phyloP scores from a whole-genome alignment of 2,797 vertebrate genomes.

The Acipenser transmontanus region DNA sequence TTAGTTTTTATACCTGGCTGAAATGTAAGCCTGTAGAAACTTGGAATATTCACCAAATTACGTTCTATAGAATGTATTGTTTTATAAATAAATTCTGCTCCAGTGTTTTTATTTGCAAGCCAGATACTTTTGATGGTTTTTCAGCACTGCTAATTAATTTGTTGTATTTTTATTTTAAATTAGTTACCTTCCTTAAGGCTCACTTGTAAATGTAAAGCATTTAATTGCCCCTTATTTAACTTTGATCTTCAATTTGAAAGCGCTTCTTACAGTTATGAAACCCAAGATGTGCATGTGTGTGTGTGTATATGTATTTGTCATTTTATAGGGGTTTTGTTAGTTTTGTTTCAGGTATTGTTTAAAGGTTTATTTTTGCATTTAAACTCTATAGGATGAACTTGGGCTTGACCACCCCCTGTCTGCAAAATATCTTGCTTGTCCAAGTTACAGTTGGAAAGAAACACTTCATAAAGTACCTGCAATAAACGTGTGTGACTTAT shows the following conservation, averaged over 20 bases:
- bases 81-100: not conserved
- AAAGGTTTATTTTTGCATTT: constrained; percentile 1
- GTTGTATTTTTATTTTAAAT: constrained; percentile 20
- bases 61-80: not conserved
- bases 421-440: not conserved
- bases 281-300: constrained; percentile 28
- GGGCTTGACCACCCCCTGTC: not conserved
- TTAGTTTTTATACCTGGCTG: not conserved
- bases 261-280: constrained; percentile 37
- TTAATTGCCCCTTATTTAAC: constrained; percentile 46
- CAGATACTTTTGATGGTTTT: not conserved
- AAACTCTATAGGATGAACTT: not conserved
- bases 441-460: not conserved
- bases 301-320: constrained; percentile 54
- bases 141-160: constrained; percentile 8
- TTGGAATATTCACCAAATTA: not conserved
- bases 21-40: not conserved
- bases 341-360: not conserved
- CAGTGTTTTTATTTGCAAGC: constrained; percentile 6
- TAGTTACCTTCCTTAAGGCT: constrained; percentile 18
- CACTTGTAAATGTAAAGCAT: constrained; percentile 29
- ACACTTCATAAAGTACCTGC: no score
- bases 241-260: constrained; percentile 38
- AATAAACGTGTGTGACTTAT: no score
- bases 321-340: constrained; percentile 28